Conservation (phyloP, 2,113 vertebrate genomes). For the Psilopogon haemacephalus region DNA sequence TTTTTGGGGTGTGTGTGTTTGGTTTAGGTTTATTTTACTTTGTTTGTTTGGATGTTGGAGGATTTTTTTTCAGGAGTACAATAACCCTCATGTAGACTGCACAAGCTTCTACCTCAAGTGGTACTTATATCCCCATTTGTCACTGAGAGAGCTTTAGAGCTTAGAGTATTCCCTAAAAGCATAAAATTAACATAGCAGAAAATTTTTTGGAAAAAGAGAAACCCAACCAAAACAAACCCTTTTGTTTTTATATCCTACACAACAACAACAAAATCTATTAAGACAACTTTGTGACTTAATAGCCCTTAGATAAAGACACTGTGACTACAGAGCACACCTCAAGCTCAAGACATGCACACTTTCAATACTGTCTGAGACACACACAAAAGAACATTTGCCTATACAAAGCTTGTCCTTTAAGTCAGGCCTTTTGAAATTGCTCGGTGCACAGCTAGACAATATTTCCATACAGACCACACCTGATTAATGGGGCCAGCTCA, state of each 20-base stretch:
- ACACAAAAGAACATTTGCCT: background rate
- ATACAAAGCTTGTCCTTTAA: background rate
- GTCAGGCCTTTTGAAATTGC: constrained; percentile 17
- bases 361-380: background rate
- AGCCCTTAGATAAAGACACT: background rate
- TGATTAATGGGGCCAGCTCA: constrained; percentile 20
- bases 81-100: background rate
- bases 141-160: background rate
- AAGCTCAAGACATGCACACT: background rate
- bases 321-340: background rate
- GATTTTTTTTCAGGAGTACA: background rate
- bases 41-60: background rate
- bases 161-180: background rate
- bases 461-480: background rate
- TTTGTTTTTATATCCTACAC: background rate
- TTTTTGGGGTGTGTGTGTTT: background rate
- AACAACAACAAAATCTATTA: background rate
- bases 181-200: background rate
- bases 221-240: fast-evolving
- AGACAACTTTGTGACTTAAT: background rate
- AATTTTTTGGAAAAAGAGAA: background rate
- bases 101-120: background rate
- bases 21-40: background rate
- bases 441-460: background rate
- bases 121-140: background rate